Evolutionary conservation across 2,113 vertebrate species (phyloP).

Genomic region (Crotalus helleri): DNA sequence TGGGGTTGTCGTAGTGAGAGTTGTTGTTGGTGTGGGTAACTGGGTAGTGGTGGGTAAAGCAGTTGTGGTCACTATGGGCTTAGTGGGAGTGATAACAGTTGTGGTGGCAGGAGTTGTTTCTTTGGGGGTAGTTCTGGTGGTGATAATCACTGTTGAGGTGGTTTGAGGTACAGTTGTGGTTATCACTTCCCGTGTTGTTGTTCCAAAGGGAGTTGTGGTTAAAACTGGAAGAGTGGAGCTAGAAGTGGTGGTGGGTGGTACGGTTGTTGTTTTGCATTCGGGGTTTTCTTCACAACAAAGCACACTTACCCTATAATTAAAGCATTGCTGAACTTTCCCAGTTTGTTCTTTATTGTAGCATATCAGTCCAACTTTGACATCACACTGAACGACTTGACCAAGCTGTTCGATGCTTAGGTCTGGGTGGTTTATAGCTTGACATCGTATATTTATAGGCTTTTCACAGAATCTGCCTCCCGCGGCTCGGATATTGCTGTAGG

Average conservation of each 20-base stretch:
- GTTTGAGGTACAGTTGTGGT: not conserved
- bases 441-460: conserved; percentile 35
- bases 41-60: no score
- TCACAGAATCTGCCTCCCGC: conserved; percentile 46
- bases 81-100: not conserved
- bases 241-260: fast-evolving
- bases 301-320: conserved; percentile 56
- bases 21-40: no score
- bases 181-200: fast-evolving
- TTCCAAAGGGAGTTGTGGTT: not conserved
- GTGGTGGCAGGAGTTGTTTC: not conserved
- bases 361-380: conserved; percentile 50
- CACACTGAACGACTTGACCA: conserved; percentile 12
- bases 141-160: no score
- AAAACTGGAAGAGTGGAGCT: no score
- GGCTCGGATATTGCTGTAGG: conserved; percentile 56
- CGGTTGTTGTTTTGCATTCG: not conserved
- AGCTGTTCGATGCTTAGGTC: conserved; percentile 13
- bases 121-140: not conserved
- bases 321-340: conserved; percentile 30
- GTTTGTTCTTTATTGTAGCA: conserved; percentile 63
- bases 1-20: no score
- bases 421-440: conserved; percentile 29
- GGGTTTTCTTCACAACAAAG: conserved; percentile 36
- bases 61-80: no score